Evolutionary conservation across 2,797 vertebrate species (phyloP).

Genomic region (Xiphorhynchus erythropygius): DNA sequence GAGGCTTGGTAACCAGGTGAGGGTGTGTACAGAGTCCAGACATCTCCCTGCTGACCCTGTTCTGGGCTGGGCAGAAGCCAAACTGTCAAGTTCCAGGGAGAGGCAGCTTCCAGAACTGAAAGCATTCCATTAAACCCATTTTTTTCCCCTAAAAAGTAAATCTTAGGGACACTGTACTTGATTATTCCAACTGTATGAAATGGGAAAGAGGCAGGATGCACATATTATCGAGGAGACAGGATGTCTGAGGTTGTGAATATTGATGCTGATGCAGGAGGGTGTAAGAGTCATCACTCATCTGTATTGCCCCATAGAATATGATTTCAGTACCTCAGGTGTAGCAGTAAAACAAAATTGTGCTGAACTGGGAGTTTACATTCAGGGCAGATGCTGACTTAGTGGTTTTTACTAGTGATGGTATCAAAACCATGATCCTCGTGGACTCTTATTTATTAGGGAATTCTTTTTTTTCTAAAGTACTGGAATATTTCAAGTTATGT

Average conservation of each 20-base stretch:
- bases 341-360: not conserved
- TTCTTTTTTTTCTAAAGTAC: not conserved
- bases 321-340: not conserved
- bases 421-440: not conserved
- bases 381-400: not conserved
- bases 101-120: not conserved
- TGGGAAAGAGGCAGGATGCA: not conserved
- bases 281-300: not conserved
- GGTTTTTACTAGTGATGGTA: not conserved
- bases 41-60: not conserved
- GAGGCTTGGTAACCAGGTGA: not conserved
- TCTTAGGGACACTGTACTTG: not conserved
- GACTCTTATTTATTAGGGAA: not conserved
- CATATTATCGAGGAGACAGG: not conserved
- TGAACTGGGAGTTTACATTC: not conserved
- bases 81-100: not conserved
- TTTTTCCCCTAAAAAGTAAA: rapidly evolving
- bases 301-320: not conserved
- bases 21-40: not conserved
- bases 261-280: not conserved
- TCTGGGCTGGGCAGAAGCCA: not conserved
- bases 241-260: not conserved
- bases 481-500: not conserved
- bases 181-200: not conserved
- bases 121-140: not conserved